Percentiles rank a stretch among this genome's conserved stretches.
Conservation (phyloP, 2,888 invertebrate species). For the Nephrocerus scutellatus region DNA sequence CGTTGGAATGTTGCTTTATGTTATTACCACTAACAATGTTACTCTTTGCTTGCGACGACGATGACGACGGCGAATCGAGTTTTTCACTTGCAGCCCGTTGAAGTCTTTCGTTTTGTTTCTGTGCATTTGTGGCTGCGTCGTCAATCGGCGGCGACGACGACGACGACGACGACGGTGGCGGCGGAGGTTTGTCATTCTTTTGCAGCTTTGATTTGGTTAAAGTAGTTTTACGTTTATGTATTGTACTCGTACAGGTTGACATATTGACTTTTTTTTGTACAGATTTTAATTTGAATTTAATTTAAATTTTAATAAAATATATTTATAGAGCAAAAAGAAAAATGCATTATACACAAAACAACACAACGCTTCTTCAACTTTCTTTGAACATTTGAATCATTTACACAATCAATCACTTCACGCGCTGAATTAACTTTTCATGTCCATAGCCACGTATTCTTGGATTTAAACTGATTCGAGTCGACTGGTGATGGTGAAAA, state of each 20-base stretch:
- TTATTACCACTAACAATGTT: too few species aligned
- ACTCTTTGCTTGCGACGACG: too few species aligned
- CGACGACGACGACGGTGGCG: conserved; percentile 18
- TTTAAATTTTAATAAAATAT: conserved; percentile 10
- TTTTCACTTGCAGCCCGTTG: conserved; percentile 35
- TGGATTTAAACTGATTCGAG: too few species aligned
- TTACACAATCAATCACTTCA: too few species aligned
- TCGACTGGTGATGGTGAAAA: too few species aligned
- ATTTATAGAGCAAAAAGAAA: too few species aligned
- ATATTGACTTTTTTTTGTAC: conserved; percentile 22
- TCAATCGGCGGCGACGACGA: conserved; percentile 14
- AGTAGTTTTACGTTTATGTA: conserved; percentile 34
- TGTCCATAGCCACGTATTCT: too few species aligned
- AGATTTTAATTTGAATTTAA: conserved; percentile 22
- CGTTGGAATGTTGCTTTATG: too few species aligned
- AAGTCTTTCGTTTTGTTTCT: conserved; percentile 42
- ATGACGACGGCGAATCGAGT: conserved; percentile 20
- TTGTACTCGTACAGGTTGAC: conserved; percentile 26
- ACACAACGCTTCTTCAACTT: neutral
- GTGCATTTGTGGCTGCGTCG: conserved; percentile 6
- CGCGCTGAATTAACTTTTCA: too few species aligned
- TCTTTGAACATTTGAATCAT: conserved; percentile 6
- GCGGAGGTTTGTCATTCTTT: too few species aligned
- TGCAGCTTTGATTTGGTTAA: conserved; percentile 31
- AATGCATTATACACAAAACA: neutral